These are phyloP conservation scores for Cololabis saira DNA, from an alignment of 2,113 vertebrate species.

Conservation along the genomic window DNA sequence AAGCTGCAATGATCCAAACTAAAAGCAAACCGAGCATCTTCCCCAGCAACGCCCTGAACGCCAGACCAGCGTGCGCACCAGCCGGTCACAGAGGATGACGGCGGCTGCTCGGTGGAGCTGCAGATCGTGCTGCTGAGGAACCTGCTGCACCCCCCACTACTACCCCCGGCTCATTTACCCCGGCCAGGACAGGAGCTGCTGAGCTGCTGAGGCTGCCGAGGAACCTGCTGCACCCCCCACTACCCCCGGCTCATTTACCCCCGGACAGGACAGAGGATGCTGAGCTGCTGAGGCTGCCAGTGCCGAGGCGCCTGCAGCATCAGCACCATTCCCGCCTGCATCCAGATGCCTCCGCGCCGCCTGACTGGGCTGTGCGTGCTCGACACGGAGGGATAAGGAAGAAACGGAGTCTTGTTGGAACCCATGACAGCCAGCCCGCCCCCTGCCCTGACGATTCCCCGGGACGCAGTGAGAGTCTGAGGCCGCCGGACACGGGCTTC, in stretches of 20 bases:
- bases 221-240: too few relatives aligned
- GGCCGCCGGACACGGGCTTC: constrained; percentile 63
- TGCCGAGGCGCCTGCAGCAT: too few relatives aligned
- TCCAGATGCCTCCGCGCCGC: constrained; percentile 22
- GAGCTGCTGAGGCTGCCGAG: too few relatives aligned
- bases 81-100: constrained; percentile 48
- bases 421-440: constrained; percentile 50
- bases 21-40: constrained; percentile 44
- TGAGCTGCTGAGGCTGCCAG: too few relatives aligned
- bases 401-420: constrained; percentile 7
- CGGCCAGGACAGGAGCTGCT: too few relatives aligned
- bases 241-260: constrained; percentile 16
- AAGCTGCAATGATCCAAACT: background rate
- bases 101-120: constrained; percentile 56
- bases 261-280: too few relatives aligned
- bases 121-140: constrained; percentile 54
- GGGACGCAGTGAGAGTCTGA: constrained; percentile 65
- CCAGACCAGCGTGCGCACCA: constrained; percentile 63
- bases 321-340: too few relatives aligned
- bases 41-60: constrained; percentile 77
- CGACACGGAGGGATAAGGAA: constrained; percentile 34
- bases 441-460: constrained; percentile 50
- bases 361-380: constrained; percentile 4
- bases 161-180: constrained; percentile 16
- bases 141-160: constrained; percentile 60